phyloP scores from a whole-genome alignment of 2,888 invertebrate species.

The Fissipunctia ypsillon region DNA sequence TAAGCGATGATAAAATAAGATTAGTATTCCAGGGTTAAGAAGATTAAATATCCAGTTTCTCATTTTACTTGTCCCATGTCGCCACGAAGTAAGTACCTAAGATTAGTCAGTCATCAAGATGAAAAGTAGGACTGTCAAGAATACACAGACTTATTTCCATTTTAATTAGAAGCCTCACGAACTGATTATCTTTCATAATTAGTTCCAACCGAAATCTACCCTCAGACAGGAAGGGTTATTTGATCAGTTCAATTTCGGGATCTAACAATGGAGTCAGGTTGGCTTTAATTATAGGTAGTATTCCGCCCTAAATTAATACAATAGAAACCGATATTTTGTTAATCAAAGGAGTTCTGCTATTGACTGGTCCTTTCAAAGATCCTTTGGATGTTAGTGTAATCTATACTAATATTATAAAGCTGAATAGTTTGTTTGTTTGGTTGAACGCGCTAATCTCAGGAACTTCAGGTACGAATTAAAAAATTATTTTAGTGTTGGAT shows the following conservation, averaged over 20 bases:
- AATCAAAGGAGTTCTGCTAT: slow-evolving; percentile 11
- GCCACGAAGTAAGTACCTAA: background rate
- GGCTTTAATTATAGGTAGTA: background rate
- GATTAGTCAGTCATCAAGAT: background rate
- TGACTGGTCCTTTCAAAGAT: background rate
- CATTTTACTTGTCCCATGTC: background rate
- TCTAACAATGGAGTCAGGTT: slow-evolving; percentile 12
- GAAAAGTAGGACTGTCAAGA: background rate
- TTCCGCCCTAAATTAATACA: slow-evolving; percentile 13
- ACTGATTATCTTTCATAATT: slow-evolving; percentile 1
- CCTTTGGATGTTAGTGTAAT: background rate
- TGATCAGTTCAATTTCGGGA: slow-evolving; percentile 15
- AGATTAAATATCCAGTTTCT: background rate
- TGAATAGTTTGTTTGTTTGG: too few species aligned
- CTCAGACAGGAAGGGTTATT: slow-evolving; percentile 2
- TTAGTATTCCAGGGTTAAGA: background rate
- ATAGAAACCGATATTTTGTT: slow-evolving; percentile 1
- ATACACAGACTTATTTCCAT: background rate
- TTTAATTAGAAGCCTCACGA: slow-evolving; percentile 1
- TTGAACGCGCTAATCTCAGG: too few species aligned
- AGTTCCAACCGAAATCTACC: background rate
- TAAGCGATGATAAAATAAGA: background rate
- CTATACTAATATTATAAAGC: too few species aligned
- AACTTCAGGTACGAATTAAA: too few species aligned
- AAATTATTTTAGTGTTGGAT: too few species aligned